Evolutionary conservation across 2,113 vertebrate genomes (phyloP).

Genomic region (Muntiacus muntjak): DNA sequence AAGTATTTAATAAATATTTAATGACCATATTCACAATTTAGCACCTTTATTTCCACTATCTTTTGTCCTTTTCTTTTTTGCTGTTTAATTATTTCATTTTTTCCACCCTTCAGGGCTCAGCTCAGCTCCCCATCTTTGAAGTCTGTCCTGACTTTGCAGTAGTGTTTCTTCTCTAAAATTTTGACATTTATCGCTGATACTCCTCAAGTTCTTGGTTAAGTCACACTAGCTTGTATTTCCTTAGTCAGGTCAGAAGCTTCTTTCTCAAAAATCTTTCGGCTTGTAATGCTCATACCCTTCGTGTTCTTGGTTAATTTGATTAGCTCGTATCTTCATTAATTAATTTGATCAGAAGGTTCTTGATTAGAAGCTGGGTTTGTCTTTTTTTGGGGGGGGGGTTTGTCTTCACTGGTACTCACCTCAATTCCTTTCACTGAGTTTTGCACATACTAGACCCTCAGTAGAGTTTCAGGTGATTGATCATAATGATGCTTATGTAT

Average conservation of each 20-base stretch:
- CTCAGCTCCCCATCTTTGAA: constrained; percentile 2
- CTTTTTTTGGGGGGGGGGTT: not conserved
- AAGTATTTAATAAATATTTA: constrained; percentile 39
- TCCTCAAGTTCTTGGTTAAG: not conserved
- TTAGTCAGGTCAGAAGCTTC: not conserved
- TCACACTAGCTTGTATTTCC: not conserved
- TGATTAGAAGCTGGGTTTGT: not conserved
- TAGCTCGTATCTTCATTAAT: not conserved
- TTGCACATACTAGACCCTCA: not conserved
- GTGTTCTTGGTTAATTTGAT: constrained; percentile 1
- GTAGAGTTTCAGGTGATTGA: not conserved
- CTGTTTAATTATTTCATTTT: not conserved
- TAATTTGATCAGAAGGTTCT: constrained; percentile 11
- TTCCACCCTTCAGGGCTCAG: not conserved
- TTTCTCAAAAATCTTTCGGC: not conserved
- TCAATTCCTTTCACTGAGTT: not conserved
- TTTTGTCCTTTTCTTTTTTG: not conserved
- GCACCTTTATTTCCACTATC: not conserved
- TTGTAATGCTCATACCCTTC: not conserved
- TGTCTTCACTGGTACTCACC: not conserved
- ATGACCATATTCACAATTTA: not conserved
- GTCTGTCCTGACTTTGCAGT: not conserved
- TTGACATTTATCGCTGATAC: not conserved
- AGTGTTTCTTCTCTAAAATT: not conserved
- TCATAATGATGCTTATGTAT: not conserved